Evolutionary conservation across 2,888 invertebrate genomes (phyloP), one percentile per base, ranked within the genome.

Genomic region (Drosophila quinaria): DNA sequence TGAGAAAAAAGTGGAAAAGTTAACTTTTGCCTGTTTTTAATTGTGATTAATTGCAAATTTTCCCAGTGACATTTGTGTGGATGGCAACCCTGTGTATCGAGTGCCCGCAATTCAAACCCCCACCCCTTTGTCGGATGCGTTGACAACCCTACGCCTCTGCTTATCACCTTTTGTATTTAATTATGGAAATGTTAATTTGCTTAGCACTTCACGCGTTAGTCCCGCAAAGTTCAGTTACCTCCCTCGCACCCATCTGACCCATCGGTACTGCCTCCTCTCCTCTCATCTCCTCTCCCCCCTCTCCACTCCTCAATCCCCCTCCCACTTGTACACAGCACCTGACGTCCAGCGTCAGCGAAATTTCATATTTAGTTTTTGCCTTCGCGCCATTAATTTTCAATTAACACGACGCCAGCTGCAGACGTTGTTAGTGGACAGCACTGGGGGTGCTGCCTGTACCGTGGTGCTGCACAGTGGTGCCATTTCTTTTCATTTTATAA

Each of bases 151-250:
- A 19, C 13, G 31, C 41, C 44, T 33, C 49, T 54, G 61, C 60
- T 74, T 69, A 62, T 72, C 75, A 56, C 78, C 79, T 78, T 73
- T 69, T 74, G 71, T 66, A 80, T 87, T 78, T 80, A 84, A 80
- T 84, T 89, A 84, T 84, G 84, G 67, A 89, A 84, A 84, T 87
- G 81, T 84, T 89, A 80, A 84, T 89, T 89, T 84, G 84, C 82
- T 87, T 83, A 72, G 89, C 79, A 83, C 84, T 83, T 77, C 66
- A 77, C 70, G 76, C 76, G 31, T 69, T 78, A 46, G 79, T 49
- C 64, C 44, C 64, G 64, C 64, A 35, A 49, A 31, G 29, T 33
- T 31, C 31, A 42, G 3, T 39, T 2, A 6, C n/a, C 58, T 5
- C 41, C 52, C 49, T 8, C 29, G 8, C 29, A 29, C 1, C 25